Evolutionary conservation across 2,113 vertebrate species (phyloP), one percentile per base, ranked within the genome.

Genomic region (Plectropomus leopardus): DNA sequence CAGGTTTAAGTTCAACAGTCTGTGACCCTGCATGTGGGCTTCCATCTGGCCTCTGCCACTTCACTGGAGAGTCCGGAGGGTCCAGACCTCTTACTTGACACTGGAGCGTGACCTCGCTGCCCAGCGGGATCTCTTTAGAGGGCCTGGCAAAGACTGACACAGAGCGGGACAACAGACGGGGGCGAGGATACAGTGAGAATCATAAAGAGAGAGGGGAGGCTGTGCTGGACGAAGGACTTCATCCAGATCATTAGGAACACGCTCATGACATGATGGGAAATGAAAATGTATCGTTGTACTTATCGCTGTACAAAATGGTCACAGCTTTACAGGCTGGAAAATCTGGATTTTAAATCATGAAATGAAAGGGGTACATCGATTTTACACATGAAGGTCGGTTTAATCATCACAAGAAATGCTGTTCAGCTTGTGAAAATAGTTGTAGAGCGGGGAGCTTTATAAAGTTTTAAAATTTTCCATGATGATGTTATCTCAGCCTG

Each of bases 11-110:
- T 0, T 54, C 1, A 30, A 44, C 42, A 7, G 1, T 51, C 0
- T 1, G 0, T 7, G 19, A 3, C 4, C 1, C 36, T 0, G 1
- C 0, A 0, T 16, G 0, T 9, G 0, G 0, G 1, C 0, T 0
- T 5, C 57, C 73, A 23, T 24, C 48, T 3, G 91, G 90, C 3
- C 2, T n/a, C 7, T 0, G 4, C 92, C 93, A 95, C n/a, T 54
- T 0, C 44, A 88, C 79, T 4, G 0, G 0, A 0, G 15, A 1
- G 1, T 0, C 5, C 1, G 19, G 14, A 15, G 17, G 0, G 0
- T 2, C 0, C 5, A 32, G 0, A 4, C 16, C 34, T 1, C 1
- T 3, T 0, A 92, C 57, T 0, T 59, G 1, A 76, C 94, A 95
- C 1, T 11, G 8, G 58, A 95, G 81, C 0, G 1, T 9, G 2